Evolutionary conservation across 1,140 invertebrate species (phyloP).

Genomic region (Oreohelix idahoensis): DNA sequence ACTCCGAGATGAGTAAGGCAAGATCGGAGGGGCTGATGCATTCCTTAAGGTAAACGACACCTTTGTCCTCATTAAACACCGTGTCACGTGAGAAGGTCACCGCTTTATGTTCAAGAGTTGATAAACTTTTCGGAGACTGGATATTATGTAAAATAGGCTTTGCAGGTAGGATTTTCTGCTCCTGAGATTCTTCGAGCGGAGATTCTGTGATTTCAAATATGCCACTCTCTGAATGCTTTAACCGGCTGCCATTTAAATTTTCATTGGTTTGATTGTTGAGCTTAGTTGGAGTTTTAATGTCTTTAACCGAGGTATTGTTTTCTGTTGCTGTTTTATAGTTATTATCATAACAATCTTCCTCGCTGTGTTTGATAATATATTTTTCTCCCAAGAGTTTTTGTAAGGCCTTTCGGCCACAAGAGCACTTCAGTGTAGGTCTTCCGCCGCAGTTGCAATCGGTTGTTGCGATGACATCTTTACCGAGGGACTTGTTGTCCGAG

Average conservation of each 20-base stretch:
- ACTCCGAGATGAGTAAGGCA: not conserved
- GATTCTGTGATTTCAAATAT: not conserved
- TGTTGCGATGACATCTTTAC: no score
- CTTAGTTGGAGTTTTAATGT: not conserved
- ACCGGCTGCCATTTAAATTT: not conserved
- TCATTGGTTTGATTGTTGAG: not conserved
- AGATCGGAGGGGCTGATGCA: constrained; percentile 20
- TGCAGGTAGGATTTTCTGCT: not conserved
- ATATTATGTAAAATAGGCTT: not conserved
- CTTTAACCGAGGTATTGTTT: not conserved
- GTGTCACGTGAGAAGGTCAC: constrained; percentile 19
- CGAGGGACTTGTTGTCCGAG: not conserved
- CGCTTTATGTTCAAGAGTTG: not conserved
- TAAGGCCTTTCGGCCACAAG: constrained; percentile 27
- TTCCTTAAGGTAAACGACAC: constrained; percentile 18
- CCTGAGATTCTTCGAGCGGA: not conserved
- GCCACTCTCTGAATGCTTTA: not conserved
- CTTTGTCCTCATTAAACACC: constrained; percentile 26
- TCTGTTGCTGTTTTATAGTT: not conserved
- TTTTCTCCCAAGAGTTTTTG: constrained; percentile 17
- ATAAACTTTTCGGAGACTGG: not conserved
- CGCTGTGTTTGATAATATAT: not conserved
- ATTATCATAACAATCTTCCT: not conserved
- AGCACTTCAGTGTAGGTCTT: constrained; percentile 19
- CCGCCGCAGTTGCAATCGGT: constrained; percentile 10